phyloP scores from a whole-genome alignment of 2,888 invertebrate species.

The Macrophya alboannulata region DNA sequence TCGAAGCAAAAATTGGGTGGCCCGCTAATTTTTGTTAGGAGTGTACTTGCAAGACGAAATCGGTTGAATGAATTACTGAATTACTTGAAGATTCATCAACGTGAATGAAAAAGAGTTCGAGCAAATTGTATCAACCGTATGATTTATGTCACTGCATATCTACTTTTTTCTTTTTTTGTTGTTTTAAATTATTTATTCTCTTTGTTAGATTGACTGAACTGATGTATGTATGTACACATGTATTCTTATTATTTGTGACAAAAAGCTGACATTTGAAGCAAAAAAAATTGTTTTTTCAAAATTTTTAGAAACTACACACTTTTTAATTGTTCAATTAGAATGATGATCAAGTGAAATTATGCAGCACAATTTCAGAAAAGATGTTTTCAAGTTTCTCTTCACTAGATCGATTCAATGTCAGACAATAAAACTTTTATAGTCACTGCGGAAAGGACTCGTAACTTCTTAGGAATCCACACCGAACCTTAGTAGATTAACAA shows the following conservation, averaged over 20 bases:
- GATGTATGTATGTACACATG: no score
- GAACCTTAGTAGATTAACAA: background rate
- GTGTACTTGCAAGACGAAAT: background rate
- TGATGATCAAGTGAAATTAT: background rate
- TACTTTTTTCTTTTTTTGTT: background rate
- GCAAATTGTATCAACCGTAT: background rate
- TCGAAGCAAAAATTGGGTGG: no score
- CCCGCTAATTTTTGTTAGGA: no score
- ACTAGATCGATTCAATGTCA: background rate
- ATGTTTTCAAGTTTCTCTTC: background rate
- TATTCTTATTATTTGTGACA: background rate
- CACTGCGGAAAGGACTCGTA: background rate
- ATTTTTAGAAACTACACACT: background rate
- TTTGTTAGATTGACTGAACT: no score
- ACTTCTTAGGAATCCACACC: background rate
- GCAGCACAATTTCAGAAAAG: background rate
- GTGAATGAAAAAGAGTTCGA: background rate
- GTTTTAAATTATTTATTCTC: background rate
- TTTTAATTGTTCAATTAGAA: background rate
- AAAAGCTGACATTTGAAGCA: background rate
- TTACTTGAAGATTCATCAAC: background rate
- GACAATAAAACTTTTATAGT: background rate
- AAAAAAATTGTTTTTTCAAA: background rate
- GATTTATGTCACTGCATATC: background rate
- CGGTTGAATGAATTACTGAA: constrained; percentile 5